phyloP scores from a whole-genome alignment of 2,888 invertebrate genomes.

The Poecilobothrus nobilitatus region DNA sequence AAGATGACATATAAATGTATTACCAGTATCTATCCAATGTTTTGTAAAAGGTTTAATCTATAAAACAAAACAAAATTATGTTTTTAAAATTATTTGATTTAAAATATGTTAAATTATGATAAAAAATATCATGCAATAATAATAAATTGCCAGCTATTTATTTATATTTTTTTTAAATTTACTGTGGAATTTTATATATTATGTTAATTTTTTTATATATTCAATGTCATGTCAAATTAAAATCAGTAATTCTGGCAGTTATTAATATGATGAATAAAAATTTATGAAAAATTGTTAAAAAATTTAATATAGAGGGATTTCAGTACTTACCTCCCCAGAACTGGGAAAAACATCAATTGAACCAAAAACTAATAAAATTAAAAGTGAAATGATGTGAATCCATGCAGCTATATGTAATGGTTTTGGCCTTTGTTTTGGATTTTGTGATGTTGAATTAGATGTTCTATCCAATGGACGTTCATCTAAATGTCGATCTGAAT shows the following conservation, averaged over 20 bases:
- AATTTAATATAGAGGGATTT: too few relatives aligned
- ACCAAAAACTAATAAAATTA: slow-evolving; percentile 43
- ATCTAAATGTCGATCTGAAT: slow-evolving; percentile 26
- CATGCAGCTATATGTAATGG: slow-evolving; percentile 42
- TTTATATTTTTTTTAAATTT: neutral
- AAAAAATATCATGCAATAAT: slow-evolving; percentile 11
- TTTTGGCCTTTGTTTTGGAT: slow-evolving; percentile 30
- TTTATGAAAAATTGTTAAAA: neutral
- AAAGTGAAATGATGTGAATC: slow-evolving; percentile 45
- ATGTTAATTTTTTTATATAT: too few relatives aligned
- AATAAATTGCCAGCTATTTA: neutral
- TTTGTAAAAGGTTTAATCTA: slow-evolving; percentile 32
- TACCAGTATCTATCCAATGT: slow-evolving; percentile 37
- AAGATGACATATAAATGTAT: slow-evolving; percentile 40
- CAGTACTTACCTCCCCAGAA: slow-evolving; percentile 45
- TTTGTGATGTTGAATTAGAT: slow-evolving; percentile 15
- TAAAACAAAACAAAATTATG: neutral
- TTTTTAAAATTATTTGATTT: too few relatives aligned
- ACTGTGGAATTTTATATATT: too few relatives aligned
- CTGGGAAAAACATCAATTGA: slow-evolving; percentile 49
- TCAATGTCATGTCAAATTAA: neutral
- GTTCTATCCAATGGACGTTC: slow-evolving; percentile 21
- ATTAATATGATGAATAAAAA: neutral
- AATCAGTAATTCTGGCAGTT: neutral
- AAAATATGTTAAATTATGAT: too few relatives aligned